Evolutionary conservation across 2,888 invertebrate species (phyloP).

Genomic region (Scaptomyza cyrtandrae): DNA sequence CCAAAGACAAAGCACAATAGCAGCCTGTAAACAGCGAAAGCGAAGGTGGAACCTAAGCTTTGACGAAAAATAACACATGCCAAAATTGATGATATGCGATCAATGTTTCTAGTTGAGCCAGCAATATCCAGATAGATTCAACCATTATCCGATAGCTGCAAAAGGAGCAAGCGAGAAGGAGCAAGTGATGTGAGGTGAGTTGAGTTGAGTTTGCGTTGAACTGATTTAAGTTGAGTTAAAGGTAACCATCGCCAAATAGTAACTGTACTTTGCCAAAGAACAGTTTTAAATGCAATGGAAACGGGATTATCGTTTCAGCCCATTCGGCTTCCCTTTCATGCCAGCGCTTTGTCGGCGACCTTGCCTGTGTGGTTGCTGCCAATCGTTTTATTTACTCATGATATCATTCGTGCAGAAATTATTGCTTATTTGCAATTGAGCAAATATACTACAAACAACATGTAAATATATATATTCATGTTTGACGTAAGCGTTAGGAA

Average conservation of each 20-base stretch:
- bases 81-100: constrained; percentile 2
- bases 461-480: background rate
- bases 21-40: constrained; percentile 31
- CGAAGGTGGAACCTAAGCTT: constrained; percentile 22
- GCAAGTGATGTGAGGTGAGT: background rate
- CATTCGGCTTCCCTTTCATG: background rate
- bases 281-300: constrained; percentile 43
- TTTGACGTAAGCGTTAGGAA: constrained; percentile 60
- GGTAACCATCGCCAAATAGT: constrained; percentile 1
- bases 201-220: background rate
- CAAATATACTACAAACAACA: constrained; percentile 13
- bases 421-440: constrained; percentile 38
- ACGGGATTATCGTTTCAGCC: constrained; percentile 25
- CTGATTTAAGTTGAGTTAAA: constrained; percentile 1
- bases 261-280: constrained; percentile 47
- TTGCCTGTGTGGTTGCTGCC: constrained; percentile 51
- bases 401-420: constrained; percentile 56
- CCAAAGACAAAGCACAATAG: background rate
- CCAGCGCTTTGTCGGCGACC: constrained; percentile 28
- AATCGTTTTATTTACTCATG: constrained; percentile 53
- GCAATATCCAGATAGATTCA: constrained; percentile 49
- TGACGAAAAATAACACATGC: constrained; percentile 1
- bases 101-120: constrained; percentile 24
- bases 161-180: constrained; percentile 4
- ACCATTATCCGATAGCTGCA: constrained; percentile 32